Conservation (phyloP, 92 coral and sea anemone genomes). For the Zoanthus sociatus region DNA sequence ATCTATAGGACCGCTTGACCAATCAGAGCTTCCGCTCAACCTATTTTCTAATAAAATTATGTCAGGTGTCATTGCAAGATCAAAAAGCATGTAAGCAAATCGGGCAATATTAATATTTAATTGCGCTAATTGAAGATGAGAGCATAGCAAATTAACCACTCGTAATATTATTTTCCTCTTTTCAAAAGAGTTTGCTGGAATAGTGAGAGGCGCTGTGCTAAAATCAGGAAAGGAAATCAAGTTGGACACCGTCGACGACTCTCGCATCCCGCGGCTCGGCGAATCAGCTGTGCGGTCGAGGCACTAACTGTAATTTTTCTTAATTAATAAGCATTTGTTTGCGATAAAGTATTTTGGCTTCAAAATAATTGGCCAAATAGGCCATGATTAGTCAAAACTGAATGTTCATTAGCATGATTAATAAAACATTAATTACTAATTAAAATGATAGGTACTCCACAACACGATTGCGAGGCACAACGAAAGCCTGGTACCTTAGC, state of each 20-base stretch:
- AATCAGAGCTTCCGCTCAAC: conserved; percentile 86
- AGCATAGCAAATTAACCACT: conserved; percentile 98
- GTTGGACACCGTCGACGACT: conserved; percentile 10
- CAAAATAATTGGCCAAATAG: conserved; percentile 97
- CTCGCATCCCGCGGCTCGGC: conserved; percentile 45
- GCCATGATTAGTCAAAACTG: conserved; percentile 96
- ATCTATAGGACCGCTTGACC: conserved; percentile 86
- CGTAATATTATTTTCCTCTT: conserved; percentile 76
- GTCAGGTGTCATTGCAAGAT: conserved; percentile 99
- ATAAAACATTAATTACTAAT: conserved; percentile 98
- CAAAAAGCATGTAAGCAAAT: conserved; percentile 99
- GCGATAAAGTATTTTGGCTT: conserved; percentile 99
- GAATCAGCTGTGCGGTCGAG: conserved; percentile 67
- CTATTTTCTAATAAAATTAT: conserved; percentile 99
- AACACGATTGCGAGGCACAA: conserved; percentile 78
- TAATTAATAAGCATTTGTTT: conserved; percentile 98
- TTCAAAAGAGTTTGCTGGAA: conserved; percentile 59
- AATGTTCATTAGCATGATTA: conserved; percentile 94
- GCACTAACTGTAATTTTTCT: conserved; percentile 91
- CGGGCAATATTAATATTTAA: conserved; percentile 99
- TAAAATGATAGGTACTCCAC: conserved; percentile 90
- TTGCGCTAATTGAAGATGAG: conserved; percentile 99
- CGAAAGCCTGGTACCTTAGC: conserved; percentile 54
- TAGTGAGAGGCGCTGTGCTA: conserved; percentile 37
- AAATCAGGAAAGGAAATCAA: neutral